Conservation (phyloP, 2,888 invertebrate species). For the Eristalis tenax region DNA sequence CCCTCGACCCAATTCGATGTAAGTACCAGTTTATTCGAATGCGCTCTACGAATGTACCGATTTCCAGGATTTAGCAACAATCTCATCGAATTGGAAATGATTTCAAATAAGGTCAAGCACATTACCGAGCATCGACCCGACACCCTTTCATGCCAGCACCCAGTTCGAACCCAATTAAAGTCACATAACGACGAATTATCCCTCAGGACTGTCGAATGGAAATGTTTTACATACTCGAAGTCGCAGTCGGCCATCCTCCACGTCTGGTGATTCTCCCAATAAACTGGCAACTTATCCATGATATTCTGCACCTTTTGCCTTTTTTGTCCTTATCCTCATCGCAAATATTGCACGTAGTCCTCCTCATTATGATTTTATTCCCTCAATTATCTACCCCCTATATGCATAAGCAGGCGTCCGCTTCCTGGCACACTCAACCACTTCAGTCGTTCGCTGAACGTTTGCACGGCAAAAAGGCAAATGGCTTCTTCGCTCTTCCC, state of each 20-base stretch:
- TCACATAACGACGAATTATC: not conserved
- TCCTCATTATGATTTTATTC: conserved; percentile 16
- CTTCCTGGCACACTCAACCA: too few species aligned
- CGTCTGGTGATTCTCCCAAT: not conserved
- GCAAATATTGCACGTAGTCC: not conserved
- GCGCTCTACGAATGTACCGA: too few species aligned
- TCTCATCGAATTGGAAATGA: not conserved
- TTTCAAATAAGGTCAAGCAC: not conserved
- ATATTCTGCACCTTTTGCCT: not conserved
- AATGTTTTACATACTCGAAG: not conserved
- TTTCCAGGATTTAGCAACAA: not conserved
- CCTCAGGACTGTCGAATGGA: not conserved
- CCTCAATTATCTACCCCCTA: conserved; percentile 12
- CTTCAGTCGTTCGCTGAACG: too few species aligned
- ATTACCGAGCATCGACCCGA: not conserved
- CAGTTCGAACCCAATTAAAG: conserved; percentile 11
- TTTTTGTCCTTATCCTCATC: not conserved
- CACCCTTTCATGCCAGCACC: not conserved
- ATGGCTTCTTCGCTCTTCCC: conserved; percentile 6
- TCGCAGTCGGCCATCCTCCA: not conserved
- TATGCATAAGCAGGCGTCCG: not conserved
- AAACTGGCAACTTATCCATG: conserved; percentile 6
- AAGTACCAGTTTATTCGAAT: not conserved
- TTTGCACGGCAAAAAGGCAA: conserved; percentile 8
- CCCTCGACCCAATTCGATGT: not conserved